A percentile compares a stretch with the other conserved stretches of the same genome.
These are phyloP conservation scores for Opisthograptis luteolata DNA, from an alignment of 2,888 invertebrate species.

Conservation along the genomic window DNA sequence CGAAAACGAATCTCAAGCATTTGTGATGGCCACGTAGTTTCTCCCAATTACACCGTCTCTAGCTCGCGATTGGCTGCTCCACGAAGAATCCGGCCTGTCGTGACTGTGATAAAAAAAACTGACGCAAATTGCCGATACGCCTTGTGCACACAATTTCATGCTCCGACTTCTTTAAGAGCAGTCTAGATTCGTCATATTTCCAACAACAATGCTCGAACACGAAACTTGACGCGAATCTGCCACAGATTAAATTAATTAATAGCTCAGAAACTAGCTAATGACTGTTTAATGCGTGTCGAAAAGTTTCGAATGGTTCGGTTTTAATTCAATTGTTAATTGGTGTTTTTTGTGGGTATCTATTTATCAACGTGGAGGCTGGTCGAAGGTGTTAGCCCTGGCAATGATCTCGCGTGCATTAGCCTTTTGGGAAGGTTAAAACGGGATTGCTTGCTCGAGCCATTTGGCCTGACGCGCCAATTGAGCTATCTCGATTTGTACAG, in stretches of 20 bases:
- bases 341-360: constrained; percentile 61
- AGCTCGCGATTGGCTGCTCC: constrained; percentile 75
- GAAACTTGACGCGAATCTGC: constrained; percentile 46
- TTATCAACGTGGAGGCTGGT: constrained; percentile 41
- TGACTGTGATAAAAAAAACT: constrained; percentile 82
- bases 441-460: constrained; percentile 22
- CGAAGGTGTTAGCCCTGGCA: constrained; percentile 50
- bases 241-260: constrained; percentile 63
- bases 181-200: constrained; percentile 79
- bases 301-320: constrained; percentile 45
- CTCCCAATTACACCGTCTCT: constrained; percentile 82
- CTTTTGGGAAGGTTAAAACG: constrained; percentile 55
- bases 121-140: constrained; percentile 84
- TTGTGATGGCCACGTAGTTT: constrained; percentile 78
- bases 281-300: constrained; percentile 62
- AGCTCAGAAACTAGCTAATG: constrained; percentile 61
- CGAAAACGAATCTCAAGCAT: constrained; percentile 70
- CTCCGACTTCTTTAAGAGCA: constrained; percentile 70
- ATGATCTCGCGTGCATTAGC: constrained; percentile 57
- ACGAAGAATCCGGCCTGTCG: constrained; percentile 80
- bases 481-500: constrained; percentile 1
- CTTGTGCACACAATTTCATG: constrained; percentile 84
- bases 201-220: constrained; percentile 59
- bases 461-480: constrained; percentile 5
- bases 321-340: constrained; percentile 68